Percentiles rank a stretch among this genome's conserved stretches.
These are phyloP conservation scores for Stramonita haemastoma DNA, from an alignment of 2,888 invertebrate species.

Conservation along the genomic window DNA sequence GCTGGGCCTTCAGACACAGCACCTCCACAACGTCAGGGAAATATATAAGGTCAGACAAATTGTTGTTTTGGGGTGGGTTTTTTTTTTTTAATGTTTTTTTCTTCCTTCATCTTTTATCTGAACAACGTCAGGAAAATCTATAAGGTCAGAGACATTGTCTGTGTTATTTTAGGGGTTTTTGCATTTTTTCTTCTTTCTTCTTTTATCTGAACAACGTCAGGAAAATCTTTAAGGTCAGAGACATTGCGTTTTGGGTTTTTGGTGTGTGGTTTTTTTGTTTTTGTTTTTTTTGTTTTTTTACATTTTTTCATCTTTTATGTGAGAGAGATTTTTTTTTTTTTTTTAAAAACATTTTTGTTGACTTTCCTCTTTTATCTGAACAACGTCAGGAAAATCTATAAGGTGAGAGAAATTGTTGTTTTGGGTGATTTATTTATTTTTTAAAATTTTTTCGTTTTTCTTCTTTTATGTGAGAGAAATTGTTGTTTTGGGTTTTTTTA, in stretches of 20 bases:
- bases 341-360: no score
- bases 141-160: conserved; percentile 54
- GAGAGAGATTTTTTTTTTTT: no score
- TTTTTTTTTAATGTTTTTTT: conserved; percentile 48
- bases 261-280: no score
- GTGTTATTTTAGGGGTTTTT: neutral
- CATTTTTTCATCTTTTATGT: no score
- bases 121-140: conserved; percentile 66
- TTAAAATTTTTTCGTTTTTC: no score
- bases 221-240: conserved; percentile 65
- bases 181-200: no score
- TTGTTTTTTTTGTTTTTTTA: no score
- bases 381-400: conserved; percentile 62
- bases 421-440: neutral
- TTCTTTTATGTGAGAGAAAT: no score
- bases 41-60: conserved; percentile 61
- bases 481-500: no score
- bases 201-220: conserved; percentile 78
- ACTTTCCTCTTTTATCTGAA: no score
- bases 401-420: conserved; percentile 52
- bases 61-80: neutral
- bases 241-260: no score
- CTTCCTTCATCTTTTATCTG: no score
- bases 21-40: conserved; percentile 75
- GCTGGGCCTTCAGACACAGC: conserved; percentile 79